Base-by-base conservation (phyloP, 64 coral and sea anemone genomes). In the Stylophora pistillata region DNA sequence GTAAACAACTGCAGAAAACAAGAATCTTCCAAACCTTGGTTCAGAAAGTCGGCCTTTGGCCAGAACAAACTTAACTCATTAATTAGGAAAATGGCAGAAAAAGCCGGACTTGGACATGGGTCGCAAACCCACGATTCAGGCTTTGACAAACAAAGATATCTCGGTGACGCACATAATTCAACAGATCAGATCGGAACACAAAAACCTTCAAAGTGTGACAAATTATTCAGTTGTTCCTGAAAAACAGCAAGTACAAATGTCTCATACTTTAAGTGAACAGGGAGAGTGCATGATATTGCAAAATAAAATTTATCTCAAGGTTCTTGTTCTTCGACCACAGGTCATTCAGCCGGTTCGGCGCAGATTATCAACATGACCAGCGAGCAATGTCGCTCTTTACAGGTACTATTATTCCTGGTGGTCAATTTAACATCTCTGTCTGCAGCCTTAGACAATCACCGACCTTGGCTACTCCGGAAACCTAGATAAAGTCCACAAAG, bases 61-160 rank as follows among this genome's bases (percentile, higher is more conserved):
- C 30, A 37, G 31, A 76, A 76, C 74, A 76, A 76, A 30, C 31
- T 76, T 18, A 76, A 76, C 52, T 76, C 20, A 32, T 37, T 76
- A 29, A 78, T 86, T 72, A 91, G 85, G 29, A 60, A 66, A 85
- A 91, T 91, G 89, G 69, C 89, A 84, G 78, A 74, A n/a, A n/a
- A n/a, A n/a, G n/a, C 15, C 74, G 76, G 77, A 73, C 86, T 55
- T 71, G 86, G 6, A 88, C 31, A 41, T 23, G 27, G 82, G 63
- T 23, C 63, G 82, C 2, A 85, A 87, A 89, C 78, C 75, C 75
- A 89, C 12, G 55, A 90, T n/a, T n/a, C n/a, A n/a, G n/a, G n/a
- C n/a, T n/a, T n/a, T n/a, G n/a, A n/a, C n/a, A n/a, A n/a, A n/a
- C n/a, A n/a, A n/a, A n/a, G n/a, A n/a, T 29, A 74, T 74, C 58